These are phyloP conservation scores for Sceloporus undulatus DNA, from an alignment of 2,113 vertebrate species.

Conservation along the genomic window DNA sequence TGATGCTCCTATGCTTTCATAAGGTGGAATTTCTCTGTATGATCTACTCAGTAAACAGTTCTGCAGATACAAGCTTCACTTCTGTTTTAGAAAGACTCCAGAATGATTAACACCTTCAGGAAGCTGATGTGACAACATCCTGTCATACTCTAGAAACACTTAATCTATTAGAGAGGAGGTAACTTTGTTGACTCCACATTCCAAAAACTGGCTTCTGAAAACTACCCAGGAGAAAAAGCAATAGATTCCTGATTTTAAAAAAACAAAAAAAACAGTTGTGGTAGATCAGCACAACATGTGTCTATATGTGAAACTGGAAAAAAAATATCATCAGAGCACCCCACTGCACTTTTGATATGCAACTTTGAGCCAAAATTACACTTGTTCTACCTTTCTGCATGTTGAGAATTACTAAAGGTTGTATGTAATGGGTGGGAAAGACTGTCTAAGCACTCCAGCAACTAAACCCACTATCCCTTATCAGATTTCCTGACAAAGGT, in stretches of 20 bases:
- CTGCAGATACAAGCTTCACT: conserved; percentile 38
- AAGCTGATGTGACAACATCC: conserved; percentile 3
- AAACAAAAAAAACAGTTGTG: not conserved
- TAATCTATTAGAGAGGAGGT: not conserved
- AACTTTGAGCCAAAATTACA: not conserved
- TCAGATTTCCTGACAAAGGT: not conserved
- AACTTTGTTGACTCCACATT: not conserved
- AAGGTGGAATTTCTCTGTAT: not conserved
- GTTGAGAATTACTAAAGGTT: not conserved
- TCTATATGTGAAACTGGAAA: not conserved
- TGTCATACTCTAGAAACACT: not conserved
- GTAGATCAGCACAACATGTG: not conserved
- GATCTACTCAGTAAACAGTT: conserved; percentile 43
- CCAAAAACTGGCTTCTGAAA: not conserved
- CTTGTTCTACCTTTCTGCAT: no score
- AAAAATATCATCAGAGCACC: not conserved
- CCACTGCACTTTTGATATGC: not conserved
- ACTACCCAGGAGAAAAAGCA: not conserved
- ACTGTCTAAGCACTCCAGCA: not conserved
- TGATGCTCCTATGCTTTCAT: not conserved
- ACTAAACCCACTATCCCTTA: not conserved
- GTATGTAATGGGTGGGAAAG: not conserved
- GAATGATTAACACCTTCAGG: conserved; percentile 39
- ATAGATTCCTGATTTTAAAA: not conserved
- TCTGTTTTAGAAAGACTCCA: not conserved